Base-by-base conservation (phyloP, 1,140 invertebrate genomes). In the Ceratosolen solmsi region DNA sequence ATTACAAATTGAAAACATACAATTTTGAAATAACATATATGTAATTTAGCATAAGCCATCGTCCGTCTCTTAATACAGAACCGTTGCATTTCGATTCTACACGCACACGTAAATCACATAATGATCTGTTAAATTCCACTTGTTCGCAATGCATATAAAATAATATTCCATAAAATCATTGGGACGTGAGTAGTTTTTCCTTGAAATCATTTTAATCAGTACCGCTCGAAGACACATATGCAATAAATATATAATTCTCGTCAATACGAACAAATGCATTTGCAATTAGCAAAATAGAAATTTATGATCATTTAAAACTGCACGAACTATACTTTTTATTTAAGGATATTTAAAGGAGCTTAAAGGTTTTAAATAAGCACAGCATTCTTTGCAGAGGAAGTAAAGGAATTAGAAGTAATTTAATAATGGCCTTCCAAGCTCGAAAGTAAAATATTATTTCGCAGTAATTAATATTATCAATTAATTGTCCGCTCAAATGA, bases 81-180 rank as follows among this genome's bases (percentile, higher is more conserved):
- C 63, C 63, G 63, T 68, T 68, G 22, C 33, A n/a, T 68, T 68
- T 68, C 33, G 17, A 68, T 68, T 68, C 33, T 38, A n/a, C 63
- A 38, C 33, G 63, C 63, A 38, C 36, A 38, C 33, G 33, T 68
- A 68, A n/a, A 68, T 38, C 63, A 9, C 36, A 68, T 68, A 68
- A 68, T 68, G 33, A 68, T 38, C 33, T 38, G 63, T n/a, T 38
- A 13, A n/a, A 38, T 68, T 8, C 22, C 7, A 38, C 22, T 33
- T 38, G 4, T 22, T 68, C 8, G 36, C 8, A n/a, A 0, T 68
- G 38, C 5, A 38, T 17, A n/a, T 0, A 68, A 38, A 68, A 38
- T 38, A 36, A 22, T 38, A 68, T 38, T 68, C 17, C 13, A 68
- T 0, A 2, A 68, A 38, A 38, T 38, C 36, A 33, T 25, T 38